phyloP scores from a whole-genome alignment of 2,888 invertebrate genomes.

The Catocala sponsa region DNA sequence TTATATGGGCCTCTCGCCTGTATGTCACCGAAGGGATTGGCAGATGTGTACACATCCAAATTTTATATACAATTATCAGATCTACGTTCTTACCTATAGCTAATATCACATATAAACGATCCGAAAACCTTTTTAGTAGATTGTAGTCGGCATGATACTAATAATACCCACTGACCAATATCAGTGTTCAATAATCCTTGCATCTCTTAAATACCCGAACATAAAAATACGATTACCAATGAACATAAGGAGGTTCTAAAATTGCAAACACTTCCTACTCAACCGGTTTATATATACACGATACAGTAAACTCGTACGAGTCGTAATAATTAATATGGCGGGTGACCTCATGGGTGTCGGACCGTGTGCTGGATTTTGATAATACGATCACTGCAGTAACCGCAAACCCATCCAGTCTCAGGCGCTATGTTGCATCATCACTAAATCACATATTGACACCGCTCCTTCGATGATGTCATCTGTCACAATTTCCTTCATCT shows the following conservation, averaged over 20 bases:
- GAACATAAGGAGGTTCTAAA: slow-evolving; percentile 15
- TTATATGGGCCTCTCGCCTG: too few relatives aligned
- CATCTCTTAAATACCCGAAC: not conserved
- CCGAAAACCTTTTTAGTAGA: too few relatives aligned
- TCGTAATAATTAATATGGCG: slow-evolving; percentile 41
- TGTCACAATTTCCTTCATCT: slow-evolving; percentile 31
- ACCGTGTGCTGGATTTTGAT: slow-evolving; percentile 42
- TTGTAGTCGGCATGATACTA: too few relatives aligned
- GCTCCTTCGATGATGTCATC: slow-evolving; percentile 50
- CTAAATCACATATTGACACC: slow-evolving; percentile 44
- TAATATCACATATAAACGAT: too few relatives aligned
- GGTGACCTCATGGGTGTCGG: slow-evolving; percentile 39
- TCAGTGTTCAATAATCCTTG: slow-evolving; percentile 11
- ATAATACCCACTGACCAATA: too few relatives aligned
- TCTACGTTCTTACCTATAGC: too few relatives aligned
- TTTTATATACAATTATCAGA: too few relatives aligned
- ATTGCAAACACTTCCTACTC: slow-evolving; percentile 35
- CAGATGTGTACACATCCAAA: too few relatives aligned
- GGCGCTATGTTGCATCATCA: slow-evolving; percentile 51
- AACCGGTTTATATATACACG: slow-evolving; percentile 34
- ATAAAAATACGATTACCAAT: slow-evolving; percentile 10
- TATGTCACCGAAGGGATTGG: too few relatives aligned
- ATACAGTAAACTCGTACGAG: slow-evolving; percentile 48
- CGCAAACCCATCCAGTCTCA: slow-evolving; percentile 23
- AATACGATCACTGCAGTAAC: slow-evolving; percentile 28